Conservation (phyloP, 2,113 vertebrate genomes). For the Hippopotamus amphibius region DNA sequence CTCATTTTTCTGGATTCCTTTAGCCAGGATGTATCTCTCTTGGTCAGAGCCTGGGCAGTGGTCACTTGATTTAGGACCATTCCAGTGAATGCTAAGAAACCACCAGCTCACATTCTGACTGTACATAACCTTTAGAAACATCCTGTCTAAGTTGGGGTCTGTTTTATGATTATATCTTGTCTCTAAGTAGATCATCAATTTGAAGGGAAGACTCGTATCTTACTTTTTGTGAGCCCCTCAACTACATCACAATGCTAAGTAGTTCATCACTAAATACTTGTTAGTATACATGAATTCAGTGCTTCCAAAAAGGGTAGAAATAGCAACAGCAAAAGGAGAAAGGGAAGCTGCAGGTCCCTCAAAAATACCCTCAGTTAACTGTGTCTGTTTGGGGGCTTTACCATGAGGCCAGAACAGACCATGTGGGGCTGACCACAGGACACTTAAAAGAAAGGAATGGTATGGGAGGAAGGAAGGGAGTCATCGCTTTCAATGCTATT, state of each 20-base stretch:
- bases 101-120: not conserved
- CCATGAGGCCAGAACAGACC: constrained; percentile 29
- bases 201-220: not conserved
- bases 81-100: not conserved
- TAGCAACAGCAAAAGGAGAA: constrained; percentile 12
- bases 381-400: not conserved
- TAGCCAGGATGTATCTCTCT: not conserved
- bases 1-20: not conserved
- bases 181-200: not conserved
- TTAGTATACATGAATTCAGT: not conserved
- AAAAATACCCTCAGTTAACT: constrained; percentile 29
- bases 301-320: not conserved
- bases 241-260: not conserved
- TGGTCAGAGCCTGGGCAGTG: not conserved
- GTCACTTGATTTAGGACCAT: not conserved
- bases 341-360: not conserved
- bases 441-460: not conserved
- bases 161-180: not conserved
- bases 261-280: not conserved
- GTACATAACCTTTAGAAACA: not conserved
- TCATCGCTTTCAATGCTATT: not conserved
- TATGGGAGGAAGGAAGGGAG: not conserved
- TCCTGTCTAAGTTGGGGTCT: not conserved
- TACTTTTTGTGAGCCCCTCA: not conserved
- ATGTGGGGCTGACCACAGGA: not conserved